Base-by-base conservation (phyloP, 2,888 invertebrate genomes). In the Heliconius erato region DNA sequence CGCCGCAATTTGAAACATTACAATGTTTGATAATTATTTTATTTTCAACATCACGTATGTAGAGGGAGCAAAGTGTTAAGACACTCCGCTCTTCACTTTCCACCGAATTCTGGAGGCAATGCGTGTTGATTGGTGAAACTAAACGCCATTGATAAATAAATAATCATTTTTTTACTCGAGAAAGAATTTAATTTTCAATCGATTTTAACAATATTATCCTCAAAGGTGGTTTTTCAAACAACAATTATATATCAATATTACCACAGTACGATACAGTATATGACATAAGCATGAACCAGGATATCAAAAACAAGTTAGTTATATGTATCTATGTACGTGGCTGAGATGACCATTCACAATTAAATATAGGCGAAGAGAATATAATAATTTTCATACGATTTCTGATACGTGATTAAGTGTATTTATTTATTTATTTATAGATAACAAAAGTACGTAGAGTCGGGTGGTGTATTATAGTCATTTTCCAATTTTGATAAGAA, bases 231-330 rank as follows among this genome's bases (percentile, higher is more conserved):
- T 80, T 80, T 67, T 74, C 49, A 67, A 74, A 26, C 32, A 74
- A 76, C 68, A 77, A 69, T 69, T 69, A 81, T 32, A 32, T 32
- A 32, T 44, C 9, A 32, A 44, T 77, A 69, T 77, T 59, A 71
- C 76, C 76, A 44, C 77, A 78, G 63, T 35, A 69, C 63, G 65
- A 71, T 28, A 28, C 28, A 28, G 28, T 28, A 71, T 49, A 81
- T 81, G 81, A 81, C 81, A 81, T 81, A 81, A 81, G 59, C 74
- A 54, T 80, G 74, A 74, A 79, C 81, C 81, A 83, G 83, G 81
- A 81, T 81, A 74, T 79, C 81, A 65, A 69, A 80, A 81, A 81
- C 81, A 49, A 77, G 81, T 81, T 81, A 72, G 44, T 16, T 44
- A 71, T 71, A 16, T 28, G n/a, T n/a, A n/a, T n/a, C n/a, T n/a